phyloP scores from a whole-genome alignment of 2,797 vertebrate species.

The Sarcoramphus papa region DNA sequence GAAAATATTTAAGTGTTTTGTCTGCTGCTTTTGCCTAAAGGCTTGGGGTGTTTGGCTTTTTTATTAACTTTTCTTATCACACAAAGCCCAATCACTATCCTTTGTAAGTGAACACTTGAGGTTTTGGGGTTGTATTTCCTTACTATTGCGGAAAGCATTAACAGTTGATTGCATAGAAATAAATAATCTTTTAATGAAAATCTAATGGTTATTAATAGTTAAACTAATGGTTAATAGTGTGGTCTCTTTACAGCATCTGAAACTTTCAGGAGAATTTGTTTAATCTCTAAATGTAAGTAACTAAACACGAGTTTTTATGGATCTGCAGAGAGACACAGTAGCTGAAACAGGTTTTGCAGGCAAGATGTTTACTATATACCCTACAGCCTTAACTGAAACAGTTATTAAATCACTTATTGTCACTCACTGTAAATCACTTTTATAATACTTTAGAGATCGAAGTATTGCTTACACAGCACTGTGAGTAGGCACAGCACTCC shows the following conservation, averaged over 20 bases:
- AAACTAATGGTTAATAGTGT: neutral
- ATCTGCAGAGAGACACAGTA: neutral
- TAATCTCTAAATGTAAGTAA: neutral
- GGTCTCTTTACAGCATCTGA: neutral
- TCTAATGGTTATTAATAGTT: neutral
- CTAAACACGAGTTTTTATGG: neutral
- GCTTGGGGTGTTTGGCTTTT: neutral
- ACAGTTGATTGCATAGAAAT: neutral
- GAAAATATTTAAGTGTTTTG: neutral
- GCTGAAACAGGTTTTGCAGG: neutral
- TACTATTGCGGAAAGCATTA: neutral
- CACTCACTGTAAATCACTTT: neutral
- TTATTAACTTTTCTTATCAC: neutral
- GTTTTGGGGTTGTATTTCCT: neutral
- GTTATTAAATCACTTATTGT: neutral
- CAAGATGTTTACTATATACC: neutral
- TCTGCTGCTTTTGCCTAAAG: neutral
- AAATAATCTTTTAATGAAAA: neutral
- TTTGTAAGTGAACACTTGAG: neutral
- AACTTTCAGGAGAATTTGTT: neutral
- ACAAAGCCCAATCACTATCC: neutral
- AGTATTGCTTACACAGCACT: neutral
- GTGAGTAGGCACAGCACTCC: neutral
- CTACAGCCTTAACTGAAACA: neutral
- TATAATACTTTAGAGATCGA: neutral